phyloP scores from a whole-genome alignment of 2,888 invertebrate species.

The Pandemis cinnamomeana region DNA sequence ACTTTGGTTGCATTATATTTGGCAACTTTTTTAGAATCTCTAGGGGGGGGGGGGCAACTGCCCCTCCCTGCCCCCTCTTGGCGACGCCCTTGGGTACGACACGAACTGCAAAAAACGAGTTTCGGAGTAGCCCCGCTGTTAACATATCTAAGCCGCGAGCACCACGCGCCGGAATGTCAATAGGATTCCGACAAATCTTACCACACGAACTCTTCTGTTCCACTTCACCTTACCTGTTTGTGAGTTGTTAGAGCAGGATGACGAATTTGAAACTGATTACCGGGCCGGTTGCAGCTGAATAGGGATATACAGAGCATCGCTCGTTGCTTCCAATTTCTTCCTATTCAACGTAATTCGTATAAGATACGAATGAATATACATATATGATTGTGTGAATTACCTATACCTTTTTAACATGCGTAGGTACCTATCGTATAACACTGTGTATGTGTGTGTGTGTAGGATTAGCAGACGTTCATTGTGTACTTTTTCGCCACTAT shows the following conservation, averaged over 20 bases:
- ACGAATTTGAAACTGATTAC: neutral
- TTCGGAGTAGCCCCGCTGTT: neutral
- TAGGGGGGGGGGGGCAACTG: no score
- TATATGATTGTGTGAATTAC: constrained; percentile 5
- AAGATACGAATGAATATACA: constrained; percentile 14
- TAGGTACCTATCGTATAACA: neutral
- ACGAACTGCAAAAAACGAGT: no score
- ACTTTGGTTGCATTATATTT: no score
- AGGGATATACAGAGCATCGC: constrained; percentile 53
- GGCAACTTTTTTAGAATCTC: no score
- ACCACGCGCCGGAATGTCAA: constrained; percentile 57
- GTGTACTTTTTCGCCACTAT: no score
- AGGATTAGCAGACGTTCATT: no score
- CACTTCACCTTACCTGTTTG: neutral
- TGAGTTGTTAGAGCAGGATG: constrained; percentile 9
- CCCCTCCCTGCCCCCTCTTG: no score
- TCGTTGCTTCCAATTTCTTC: constrained; percentile 65
- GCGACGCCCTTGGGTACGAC: no score
- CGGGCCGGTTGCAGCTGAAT: constrained; percentile 15
- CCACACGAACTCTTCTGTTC: constrained; percentile 5
- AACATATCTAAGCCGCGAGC: constrained; percentile 35
- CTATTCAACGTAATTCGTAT: constrained; percentile 61
- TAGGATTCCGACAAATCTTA: constrained; percentile 40
- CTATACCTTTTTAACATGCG: neutral
- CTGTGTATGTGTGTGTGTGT: no score